phyloP scores from a whole-genome alignment of 1,140 invertebrate species.

The Zaprionus inermis region DNA sequence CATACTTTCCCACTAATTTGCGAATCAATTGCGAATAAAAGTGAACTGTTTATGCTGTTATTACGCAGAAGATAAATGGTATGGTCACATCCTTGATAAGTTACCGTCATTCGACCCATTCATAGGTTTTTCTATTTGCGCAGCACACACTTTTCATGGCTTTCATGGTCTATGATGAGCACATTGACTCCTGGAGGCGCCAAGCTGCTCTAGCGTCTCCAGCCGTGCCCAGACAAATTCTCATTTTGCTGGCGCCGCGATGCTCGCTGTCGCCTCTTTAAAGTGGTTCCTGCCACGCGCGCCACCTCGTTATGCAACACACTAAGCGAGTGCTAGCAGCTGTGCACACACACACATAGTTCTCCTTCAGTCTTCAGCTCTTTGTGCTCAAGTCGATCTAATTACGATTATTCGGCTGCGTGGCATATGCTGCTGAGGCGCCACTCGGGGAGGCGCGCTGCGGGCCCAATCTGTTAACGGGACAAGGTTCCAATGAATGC shows the following conservation, averaged over 20 bases:
- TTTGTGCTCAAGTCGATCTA: constrained; percentile 62
- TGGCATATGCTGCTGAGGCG: constrained; percentile 64
- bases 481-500: constrained; percentile 12
- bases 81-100: neutral
- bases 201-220: constrained; percentile 17
- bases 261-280: constrained; percentile 30
- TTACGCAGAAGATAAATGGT: neutral
- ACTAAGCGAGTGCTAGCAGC: constrained; percentile 21
- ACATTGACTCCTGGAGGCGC: constrained; percentile 30
- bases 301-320: constrained; percentile 29
- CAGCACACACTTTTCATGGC: neutral
- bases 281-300: constrained; percentile 15
- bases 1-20: neutral
- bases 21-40: neutral
- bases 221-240: constrained; percentile 31
- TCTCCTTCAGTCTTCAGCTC: constrained; percentile 13
- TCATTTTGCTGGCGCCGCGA: constrained; percentile 39
- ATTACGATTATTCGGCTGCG: constrained; percentile 61
- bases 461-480: neutral
- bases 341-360: constrained; percentile 24
- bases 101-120: neutral
- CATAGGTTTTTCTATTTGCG: constrained; percentile 1
- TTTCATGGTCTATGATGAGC: constrained; percentile 1
- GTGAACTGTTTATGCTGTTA: neutral
- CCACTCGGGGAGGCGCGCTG: constrained; percentile 27